Evolutionary conservation across 2,113 vertebrate species (phyloP).

Genomic region (Callionymus lyra): DNA sequence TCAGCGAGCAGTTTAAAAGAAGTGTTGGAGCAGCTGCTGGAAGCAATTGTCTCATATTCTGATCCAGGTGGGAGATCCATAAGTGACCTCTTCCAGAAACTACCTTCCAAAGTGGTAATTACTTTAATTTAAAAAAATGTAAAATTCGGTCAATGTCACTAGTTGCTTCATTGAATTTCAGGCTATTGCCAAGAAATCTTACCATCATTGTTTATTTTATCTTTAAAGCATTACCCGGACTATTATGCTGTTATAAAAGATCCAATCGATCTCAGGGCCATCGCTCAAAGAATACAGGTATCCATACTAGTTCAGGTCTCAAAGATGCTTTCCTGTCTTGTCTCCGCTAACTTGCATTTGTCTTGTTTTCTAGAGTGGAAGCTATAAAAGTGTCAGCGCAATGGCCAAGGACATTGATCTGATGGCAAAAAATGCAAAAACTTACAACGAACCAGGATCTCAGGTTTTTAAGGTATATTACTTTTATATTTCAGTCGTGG

Average conservation of each 20-base stretch:
- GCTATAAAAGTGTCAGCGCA: slow-evolving; percentile 87
- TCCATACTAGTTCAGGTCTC: not conserved
- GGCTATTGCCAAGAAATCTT: too few relatives aligned
- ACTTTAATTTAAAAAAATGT: too few relatives aligned
- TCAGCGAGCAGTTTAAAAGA: slow-evolving; percentile 84
- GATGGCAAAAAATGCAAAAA: slow-evolving; percentile 97
- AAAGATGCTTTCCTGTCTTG: not conserved
- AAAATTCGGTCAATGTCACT: too few relatives aligned
- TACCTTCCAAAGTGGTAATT: slow-evolving; percentile 96
- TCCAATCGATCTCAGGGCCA: slow-evolving; percentile 91
- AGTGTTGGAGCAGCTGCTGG: slow-evolving; percentile 88
- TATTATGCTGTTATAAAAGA: slow-evolving; percentile 99
- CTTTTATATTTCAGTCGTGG: slow-evolving; percentile 18
- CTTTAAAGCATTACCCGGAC: slow-evolving; percentile 95
- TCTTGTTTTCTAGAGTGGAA: slow-evolving; percentile 70
- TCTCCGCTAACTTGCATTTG: not conserved
- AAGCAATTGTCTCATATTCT: slow-evolving; percentile 81
- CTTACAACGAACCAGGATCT: slow-evolving; percentile 97
- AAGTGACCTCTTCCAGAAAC: slow-evolving; percentile 97
- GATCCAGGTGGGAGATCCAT: slow-evolving; percentile 84
- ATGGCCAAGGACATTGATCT: slow-evolving; percentile 97
- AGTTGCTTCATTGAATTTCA: too few relatives aligned
- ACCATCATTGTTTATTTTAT: not conserved
- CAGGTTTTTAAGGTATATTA: slow-evolving; percentile 93
- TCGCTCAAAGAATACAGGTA: slow-evolving; percentile 97